Evolutionary conservation across 1,140 invertebrate species (phyloP), one percentile per base, ranked within the genome.

Genomic region (Teleopsis dalmanni): DNA sequence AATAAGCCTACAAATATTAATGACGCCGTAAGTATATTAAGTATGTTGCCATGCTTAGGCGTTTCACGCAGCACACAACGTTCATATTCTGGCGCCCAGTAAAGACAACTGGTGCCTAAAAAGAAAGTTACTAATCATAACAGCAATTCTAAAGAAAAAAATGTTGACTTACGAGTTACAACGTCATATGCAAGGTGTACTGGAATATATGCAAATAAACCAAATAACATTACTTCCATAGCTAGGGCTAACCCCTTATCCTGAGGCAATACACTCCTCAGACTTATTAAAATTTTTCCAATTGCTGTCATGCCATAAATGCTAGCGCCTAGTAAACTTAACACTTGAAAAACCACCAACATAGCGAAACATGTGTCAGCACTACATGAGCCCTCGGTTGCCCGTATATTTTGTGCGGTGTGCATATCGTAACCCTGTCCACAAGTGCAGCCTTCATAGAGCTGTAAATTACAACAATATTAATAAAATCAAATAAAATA

Each of bases 211-310:
- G 74, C 72, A 9, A 81, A 72, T 1, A 82, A 50, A 0, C 73
- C 72, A 3, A 75, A 54, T 13, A 75, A 63, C 35, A 70, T 73
- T 25, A 81, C 54, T 52, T 75, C 73, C 18, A 81, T 75, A n/a
- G 75, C 78, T 51, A 83, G 67, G 0, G 77, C 72, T 19, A 81
- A 48, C 0, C 78, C 65, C 57, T 82, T 83, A 48, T 83, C 80
- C 57, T 76, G 75, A 0, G 64, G 54, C 47, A 72, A 58, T 5
- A 78, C 74, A 23, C 73, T 69, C 53, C 80, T 70, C 10, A 83
- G 48, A 3, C 67, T 74, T 9, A 83, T 76, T 26, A 83, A 40
- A 0, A 80, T 56, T 52, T 78, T 79, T 14, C 76, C 75, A 11
- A 82, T 68, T n/a, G 73, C 62, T 2, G 65, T 73, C 3, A 76